A percentile compares a stretch with the other conserved stretches of the same genome.
These are phyloP conservation scores for Apodemia hepburni DNA, from an alignment of 2,888 invertebrate genomes.

Conservation along the genomic window DNA sequence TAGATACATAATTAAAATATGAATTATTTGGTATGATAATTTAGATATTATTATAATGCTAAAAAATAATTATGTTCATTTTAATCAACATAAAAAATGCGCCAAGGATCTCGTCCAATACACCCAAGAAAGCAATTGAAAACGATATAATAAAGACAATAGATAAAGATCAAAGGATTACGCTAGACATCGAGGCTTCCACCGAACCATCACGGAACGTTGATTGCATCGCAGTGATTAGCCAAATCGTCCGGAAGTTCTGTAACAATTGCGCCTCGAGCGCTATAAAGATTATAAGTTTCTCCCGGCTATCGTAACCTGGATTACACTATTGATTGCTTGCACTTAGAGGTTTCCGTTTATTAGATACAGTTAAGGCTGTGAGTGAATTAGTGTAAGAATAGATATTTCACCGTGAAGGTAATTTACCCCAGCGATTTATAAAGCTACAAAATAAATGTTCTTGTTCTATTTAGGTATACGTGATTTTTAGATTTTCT, in stretches of 20 bases:
- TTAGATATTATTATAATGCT: too few relatives aligned
- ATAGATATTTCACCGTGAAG: conserved; percentile 2
- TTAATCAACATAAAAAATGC: neutral
- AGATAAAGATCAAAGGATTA: conserved; percentile 19
- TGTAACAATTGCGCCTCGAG: conserved; percentile 26
- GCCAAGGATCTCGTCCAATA: neutral
- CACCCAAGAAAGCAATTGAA: conserved; percentile 6
- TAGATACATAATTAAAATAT: too few relatives aligned
- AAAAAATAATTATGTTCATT: too few relatives aligned
- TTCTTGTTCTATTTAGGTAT: neutral
- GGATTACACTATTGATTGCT: conserved; percentile 30
- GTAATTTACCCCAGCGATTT: conserved; percentile 1
- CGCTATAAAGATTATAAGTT: conserved; percentile 30
- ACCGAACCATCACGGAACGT: conserved; percentile 16
- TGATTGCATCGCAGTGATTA: conserved; percentile 29
- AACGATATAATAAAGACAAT: neutral
- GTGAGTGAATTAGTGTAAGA: conserved; percentile 8
- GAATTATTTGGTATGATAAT: too few relatives aligned
- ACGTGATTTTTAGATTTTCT: too few relatives aligned
- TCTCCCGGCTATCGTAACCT: conserved; percentile 27
- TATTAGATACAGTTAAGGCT: neutral
- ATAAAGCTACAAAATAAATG: conserved; percentile 5
- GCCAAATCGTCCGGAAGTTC: conserved; percentile 29
- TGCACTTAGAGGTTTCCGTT: conserved; percentile 12
- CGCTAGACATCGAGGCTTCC: conserved; percentile 2